phyloP scores from a whole-genome alignment of 2,888 invertebrate species.

The Aradus depressus region DNA sequence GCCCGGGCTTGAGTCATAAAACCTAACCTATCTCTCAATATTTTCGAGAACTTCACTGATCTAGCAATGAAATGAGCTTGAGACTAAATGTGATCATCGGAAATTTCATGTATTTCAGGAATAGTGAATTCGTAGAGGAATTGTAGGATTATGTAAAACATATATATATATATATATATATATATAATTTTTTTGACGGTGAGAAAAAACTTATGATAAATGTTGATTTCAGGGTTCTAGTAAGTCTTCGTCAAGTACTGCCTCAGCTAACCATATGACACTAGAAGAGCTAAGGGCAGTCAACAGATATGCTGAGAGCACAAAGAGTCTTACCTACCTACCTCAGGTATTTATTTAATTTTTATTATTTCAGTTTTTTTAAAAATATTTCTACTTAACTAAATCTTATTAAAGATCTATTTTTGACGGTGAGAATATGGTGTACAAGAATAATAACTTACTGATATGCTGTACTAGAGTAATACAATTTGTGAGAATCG shows the following conservation, averaged over 20 bases:
- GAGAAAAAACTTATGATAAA: neutral
- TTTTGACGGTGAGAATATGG: no score
- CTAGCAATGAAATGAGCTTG: no score
- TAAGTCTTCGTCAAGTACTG: constrained; percentile 57
- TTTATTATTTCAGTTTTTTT: neutral
- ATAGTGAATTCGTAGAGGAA: neutral
- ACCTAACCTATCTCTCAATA: no score
- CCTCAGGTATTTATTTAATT: constrained; percentile 57
- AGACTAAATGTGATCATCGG: no score
- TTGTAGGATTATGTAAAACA: neutral
- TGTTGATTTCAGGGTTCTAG: constrained; percentile 39
- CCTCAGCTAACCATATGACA: constrained; percentile 50
- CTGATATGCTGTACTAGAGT: no score
- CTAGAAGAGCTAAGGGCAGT: constrained; percentile 73
- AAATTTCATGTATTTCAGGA: neutral
- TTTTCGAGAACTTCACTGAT: no score
- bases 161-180: neutral
- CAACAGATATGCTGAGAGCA: constrained; percentile 84
- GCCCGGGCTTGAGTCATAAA: no score
- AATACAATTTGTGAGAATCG: no score
- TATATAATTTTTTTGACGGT: neutral
- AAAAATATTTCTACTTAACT: no score
- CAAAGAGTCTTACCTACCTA: constrained; percentile 79
- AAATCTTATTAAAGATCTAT: no score
- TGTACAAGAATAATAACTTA: no score